Base-by-base conservation (phyloP, 1,140 invertebrate species). In the Pogonomyrmex californicus region DNA sequence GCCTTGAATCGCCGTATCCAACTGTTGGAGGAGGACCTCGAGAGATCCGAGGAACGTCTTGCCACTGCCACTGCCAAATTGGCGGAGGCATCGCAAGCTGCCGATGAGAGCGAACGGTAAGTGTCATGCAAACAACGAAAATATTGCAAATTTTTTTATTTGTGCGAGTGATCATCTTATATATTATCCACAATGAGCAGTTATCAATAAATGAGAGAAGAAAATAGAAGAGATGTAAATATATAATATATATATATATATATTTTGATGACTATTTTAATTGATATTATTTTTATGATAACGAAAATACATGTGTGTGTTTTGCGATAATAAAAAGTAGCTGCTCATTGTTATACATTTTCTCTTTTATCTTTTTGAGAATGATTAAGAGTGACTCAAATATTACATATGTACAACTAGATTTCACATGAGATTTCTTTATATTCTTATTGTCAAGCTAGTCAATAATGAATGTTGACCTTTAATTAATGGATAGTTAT, bases 31-130 rank as follows among this genome's bases (percentile, higher is more conserved):
- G 99, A 99, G 96, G 99, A 99, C 96, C 97, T 99, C 92, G 99
- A 99, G 96, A 97, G 99, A 96, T 99, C 99, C 88, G 99, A 99
- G 96, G 99, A 99, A 95, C 98, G 99, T 96, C 96, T 99, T 92
- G 98, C 98, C 94, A 98, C 98, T 90, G 99, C 99, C 95, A 99
- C 99, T 92, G 97, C 98, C 94, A 99, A 99, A 96, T 96, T 99
- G 94, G 98, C 99, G 89, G 99, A 99, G 97, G 99, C 99, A 92
- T 99, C 99, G 90, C 98, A 99, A 96, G 98, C 99, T 93, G 99
- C 99, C 93, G 99, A 99, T 97, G 99, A 99, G 96, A 99, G 98
- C 95, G 99, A 99, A 98, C 98, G 99, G 99, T 99, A 97, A 96
- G 70, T 73, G 6, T 82, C 5, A 41, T 12, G 3, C 23, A 4